Conservation (phyloP, 2,113 vertebrate species). For the Butorides virescens region DNA sequence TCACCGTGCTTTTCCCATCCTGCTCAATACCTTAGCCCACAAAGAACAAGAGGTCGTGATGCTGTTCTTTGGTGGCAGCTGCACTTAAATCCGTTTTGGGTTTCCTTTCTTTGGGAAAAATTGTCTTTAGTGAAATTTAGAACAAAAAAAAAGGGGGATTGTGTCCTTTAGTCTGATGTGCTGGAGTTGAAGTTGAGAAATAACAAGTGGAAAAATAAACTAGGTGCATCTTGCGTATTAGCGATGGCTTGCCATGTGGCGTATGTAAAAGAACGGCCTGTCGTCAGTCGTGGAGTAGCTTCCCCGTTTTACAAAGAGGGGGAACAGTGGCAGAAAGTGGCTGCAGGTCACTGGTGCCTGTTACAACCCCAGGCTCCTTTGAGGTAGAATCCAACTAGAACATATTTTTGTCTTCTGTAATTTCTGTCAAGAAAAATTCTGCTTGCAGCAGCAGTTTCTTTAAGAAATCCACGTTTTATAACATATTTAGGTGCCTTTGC, state of each 20-base stretch:
- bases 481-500: fast-evolving
- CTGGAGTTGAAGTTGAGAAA: not conserved
- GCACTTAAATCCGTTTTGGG: not conserved
- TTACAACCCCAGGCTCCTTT: not conserved
- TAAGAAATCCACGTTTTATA: not conserved
- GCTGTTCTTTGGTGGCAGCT: not conserved
- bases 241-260: not conserved
- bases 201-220: not conserved
- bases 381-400: not conserved
- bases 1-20: not conserved
- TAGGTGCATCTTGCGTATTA: fast-evolving
- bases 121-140: not conserved
- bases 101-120: not conserved
- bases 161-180: not conserved
- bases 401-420: not conserved
- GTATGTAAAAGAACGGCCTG: fast-evolving
- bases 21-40: not conserved
- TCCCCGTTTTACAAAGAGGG: not conserved
- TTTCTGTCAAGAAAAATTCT: not conserved
- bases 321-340: not conserved
- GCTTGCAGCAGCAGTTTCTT: not conserved
- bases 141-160: not conserved
- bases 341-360: not conserved
- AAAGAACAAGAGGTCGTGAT: not conserved
- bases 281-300: fast-evolving